These are phyloP conservation scores for Geotrypetes seraphini DNA, from an alignment of 2,797 vertebrate species.

Conservation along the genomic window DNA sequence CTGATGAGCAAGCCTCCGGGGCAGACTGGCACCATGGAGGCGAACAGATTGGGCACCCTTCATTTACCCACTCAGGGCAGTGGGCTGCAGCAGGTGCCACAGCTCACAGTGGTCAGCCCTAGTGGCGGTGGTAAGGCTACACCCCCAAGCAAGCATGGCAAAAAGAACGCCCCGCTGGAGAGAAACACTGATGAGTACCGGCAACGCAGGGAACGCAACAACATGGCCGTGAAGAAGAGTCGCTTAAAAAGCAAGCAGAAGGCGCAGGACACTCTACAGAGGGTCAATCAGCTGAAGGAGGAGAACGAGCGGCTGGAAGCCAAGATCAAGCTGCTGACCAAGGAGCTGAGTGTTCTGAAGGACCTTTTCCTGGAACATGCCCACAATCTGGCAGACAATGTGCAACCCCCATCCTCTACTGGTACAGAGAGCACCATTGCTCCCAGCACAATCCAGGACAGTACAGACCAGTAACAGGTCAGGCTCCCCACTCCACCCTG, in stretches of 20 bases:
- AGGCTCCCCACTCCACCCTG: too few relatives aligned
- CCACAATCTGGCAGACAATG: conserved; percentile 88
- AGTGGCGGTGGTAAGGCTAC: conserved; percentile 74
- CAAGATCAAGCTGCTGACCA: conserved; percentile 94
- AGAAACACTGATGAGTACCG: conserved; percentile 93
- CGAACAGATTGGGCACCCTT: conserved; percentile 76
- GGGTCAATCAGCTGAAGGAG: conserved; percentile 94
- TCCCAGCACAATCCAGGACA: too few relatives aligned
- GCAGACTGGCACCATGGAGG: conserved; percentile 53
- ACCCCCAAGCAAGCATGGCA: conserved; percentile 72
- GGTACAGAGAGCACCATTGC: conserved; percentile 44
- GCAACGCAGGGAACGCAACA: conserved; percentile 86
- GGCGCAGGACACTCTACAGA: conserved; percentile 88
- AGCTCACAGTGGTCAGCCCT: conserved; percentile 64
- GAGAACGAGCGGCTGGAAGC: conserved; percentile 96
- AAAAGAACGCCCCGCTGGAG: conserved; percentile 70
- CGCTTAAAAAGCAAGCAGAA: conserved; percentile 96
- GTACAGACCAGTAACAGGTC: too few relatives aligned
- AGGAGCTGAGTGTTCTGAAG: conserved; percentile 93
- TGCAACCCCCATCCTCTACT: conserved; percentile 57
- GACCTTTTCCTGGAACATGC: conserved; percentile 96
- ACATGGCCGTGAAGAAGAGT: conserved; percentile 96
- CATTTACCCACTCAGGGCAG: conserved; percentile 59
- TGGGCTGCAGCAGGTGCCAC: conserved; percentile 75
- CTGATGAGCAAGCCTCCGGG: conserved; percentile 86